Evolutionary conservation across 1,140 invertebrate species (phyloP).

Genomic region (Macrobrachium nipponense): DNA sequence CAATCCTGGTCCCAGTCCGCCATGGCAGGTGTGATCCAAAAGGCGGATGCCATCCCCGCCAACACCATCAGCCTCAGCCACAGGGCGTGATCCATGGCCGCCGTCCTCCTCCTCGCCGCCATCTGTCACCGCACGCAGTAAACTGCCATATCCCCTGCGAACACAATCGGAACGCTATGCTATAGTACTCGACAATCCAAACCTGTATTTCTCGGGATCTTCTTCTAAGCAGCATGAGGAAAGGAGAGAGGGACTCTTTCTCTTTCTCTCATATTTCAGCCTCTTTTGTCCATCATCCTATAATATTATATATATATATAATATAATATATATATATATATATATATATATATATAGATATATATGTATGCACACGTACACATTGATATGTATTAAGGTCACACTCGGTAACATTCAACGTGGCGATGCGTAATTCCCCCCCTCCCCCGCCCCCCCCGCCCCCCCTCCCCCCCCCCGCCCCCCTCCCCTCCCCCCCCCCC

Average conservation of each 20-base stretch:
- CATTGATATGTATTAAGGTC: too few species aligned
- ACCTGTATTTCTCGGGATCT: too few species aligned
- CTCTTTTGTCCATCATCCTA: not conserved
- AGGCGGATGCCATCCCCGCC: not conserved
- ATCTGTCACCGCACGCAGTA: not conserved
- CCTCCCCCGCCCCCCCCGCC: too few species aligned
- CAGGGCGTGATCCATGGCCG: too few species aligned
- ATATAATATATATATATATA: not conserved
- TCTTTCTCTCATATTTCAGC: not conserved
- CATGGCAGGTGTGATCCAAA: constrained; percentile 1
- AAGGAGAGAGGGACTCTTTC: not conserved
- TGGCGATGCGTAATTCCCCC: too few species aligned
- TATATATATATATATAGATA: not conserved
- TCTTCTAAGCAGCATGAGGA: not conserved
- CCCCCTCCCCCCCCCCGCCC: too few species aligned
- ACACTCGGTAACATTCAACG: too few species aligned
- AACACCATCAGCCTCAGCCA: not conserved
- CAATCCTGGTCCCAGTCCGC: constrained; percentile 44
- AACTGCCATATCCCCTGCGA: not conserved
- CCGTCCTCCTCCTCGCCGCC: constrained; percentile 27
- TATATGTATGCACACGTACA: too few species aligned
- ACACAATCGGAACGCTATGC: not conserved
- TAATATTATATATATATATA: not conserved
- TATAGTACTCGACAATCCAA: not conserved
- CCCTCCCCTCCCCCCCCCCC: not conserved